Evolutionary conservation across 2,113 vertebrate species (phyloP).

Genomic region (Crotophaga sulcirostris): DNA sequence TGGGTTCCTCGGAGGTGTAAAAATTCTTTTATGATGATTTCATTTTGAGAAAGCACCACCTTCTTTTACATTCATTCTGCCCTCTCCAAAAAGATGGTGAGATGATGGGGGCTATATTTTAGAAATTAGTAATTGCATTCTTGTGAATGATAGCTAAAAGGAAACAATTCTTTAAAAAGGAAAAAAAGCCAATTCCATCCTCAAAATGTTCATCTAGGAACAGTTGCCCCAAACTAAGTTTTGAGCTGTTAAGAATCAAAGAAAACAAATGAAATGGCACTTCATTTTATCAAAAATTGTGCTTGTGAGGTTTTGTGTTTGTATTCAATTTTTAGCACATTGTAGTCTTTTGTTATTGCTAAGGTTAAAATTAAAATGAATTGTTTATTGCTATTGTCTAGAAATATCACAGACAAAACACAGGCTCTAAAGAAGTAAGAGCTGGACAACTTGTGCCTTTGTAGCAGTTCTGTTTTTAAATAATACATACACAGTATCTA

Average conservation of each 20-base stretch:
- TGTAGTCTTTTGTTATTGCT: background rate
- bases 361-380: constrained; percentile 43
- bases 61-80: background rate
- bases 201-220: background rate
- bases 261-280: constrained; percentile 35
- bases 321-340: background rate
- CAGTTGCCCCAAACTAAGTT: background rate
- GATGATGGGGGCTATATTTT: background rate
- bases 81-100: background rate
- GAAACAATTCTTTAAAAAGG: background rate
- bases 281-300: constrained; percentile 34
- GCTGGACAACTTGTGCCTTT: background rate
- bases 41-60: background rate
- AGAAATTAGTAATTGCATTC: background rate
- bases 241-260: constrained; percentile 23
- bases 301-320: constrained; percentile 14
- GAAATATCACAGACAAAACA: background rate
- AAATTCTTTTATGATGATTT: background rate
- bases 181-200: background rate
- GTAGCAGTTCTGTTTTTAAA: background rate
- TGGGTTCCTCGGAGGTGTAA: rapidly evolving
- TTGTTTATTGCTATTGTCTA: background rate
- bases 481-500: background rate
- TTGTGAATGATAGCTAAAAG: background rate
- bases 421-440: background rate